These are phyloP conservation scores for Eurystomus glaucurus DNA, from an alignment of 2,797 vertebrate species.

Conservation along the genomic window DNA sequence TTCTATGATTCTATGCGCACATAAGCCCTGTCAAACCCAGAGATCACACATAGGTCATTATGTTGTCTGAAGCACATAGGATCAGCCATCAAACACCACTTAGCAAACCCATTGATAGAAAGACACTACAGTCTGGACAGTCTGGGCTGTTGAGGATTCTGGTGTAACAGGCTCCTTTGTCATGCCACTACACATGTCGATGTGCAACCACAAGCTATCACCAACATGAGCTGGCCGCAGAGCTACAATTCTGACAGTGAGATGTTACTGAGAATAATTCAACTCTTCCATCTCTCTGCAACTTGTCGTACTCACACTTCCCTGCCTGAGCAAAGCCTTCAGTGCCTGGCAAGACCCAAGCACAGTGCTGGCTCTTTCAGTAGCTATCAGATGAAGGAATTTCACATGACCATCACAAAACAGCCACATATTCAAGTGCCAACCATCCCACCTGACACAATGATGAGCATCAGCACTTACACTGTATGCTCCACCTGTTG, in stretches of 20 bases:
- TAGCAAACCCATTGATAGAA: neutral
- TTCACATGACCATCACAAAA: fast-evolving
- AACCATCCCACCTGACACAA: fast-evolving
- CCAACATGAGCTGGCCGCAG: fast-evolving
- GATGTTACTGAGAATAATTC: neutral
- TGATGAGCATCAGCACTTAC: neutral
- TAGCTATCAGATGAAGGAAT: neutral
- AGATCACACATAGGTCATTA: fast-evolving
- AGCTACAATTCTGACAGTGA: neutral
- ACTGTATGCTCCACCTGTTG: neutral
- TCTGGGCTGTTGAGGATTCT: too few species aligned
- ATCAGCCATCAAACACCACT: neutral
- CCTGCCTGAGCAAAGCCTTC: neutral
- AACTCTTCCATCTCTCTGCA: neutral
- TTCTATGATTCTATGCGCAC: too few species aligned
- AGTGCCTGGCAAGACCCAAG: neutral
- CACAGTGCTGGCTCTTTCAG: neutral
- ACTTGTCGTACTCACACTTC: neutral
- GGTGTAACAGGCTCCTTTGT: neutral
- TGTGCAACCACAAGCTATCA: fast-evolving
- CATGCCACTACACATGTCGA: fast-evolving
- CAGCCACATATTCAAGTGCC: fast-evolving
- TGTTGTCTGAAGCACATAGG: neutral
- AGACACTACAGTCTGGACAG: fast-evolving
- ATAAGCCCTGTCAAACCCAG: neutral